A percentile compares a stretch with the other conserved stretches of the same genome.
Evolutionary conservation across 2,113 vertebrate species (phyloP).

Genomic region (Aegotheles bennettii): DNA sequence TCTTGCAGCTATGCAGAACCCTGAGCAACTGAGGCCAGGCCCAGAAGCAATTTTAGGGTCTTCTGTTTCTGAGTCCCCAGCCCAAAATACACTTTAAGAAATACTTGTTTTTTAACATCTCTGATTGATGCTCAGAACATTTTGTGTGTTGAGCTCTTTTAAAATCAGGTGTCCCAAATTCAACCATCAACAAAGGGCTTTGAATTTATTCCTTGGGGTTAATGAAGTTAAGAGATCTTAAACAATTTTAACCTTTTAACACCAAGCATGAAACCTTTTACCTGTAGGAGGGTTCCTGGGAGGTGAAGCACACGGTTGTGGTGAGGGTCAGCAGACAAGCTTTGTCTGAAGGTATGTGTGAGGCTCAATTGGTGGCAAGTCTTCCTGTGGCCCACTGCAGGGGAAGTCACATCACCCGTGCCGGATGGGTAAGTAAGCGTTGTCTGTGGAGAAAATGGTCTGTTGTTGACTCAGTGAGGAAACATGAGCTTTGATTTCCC

Average conservation of each 20-base stretch:
- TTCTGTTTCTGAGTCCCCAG: not conserved
- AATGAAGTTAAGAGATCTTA: not conserved
- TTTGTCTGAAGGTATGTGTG: not conserved
- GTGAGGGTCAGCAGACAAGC: not conserved
- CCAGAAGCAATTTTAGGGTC: not conserved
- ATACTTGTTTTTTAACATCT: not conserved
- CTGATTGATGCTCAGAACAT: not conserved
- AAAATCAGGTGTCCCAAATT: not conserved
- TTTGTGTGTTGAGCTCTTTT: not conserved
- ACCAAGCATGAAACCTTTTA: not conserved
- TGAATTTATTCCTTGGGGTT: not conserved
- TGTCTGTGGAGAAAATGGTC: not conserved
- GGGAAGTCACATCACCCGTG: rapidly evolving
- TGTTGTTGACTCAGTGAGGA: not conserved
- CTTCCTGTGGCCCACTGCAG: not conserved
- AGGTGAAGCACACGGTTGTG: not conserved
- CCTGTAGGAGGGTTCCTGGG: not conserved
- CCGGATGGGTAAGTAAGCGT: not conserved
- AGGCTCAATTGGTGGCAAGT: not conserved
- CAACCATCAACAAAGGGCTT: rapidly evolving
- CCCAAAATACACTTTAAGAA: not conserved
- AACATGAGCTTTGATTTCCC: not conserved
- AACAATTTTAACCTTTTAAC: not conserved
- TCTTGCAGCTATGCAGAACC: not conserved
- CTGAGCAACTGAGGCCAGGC: not conserved